These are phyloP conservation scores for Anisognathus igniventris DNA, from an alignment of 2,797 vertebrate species.

Conservation along the genomic window DNA sequence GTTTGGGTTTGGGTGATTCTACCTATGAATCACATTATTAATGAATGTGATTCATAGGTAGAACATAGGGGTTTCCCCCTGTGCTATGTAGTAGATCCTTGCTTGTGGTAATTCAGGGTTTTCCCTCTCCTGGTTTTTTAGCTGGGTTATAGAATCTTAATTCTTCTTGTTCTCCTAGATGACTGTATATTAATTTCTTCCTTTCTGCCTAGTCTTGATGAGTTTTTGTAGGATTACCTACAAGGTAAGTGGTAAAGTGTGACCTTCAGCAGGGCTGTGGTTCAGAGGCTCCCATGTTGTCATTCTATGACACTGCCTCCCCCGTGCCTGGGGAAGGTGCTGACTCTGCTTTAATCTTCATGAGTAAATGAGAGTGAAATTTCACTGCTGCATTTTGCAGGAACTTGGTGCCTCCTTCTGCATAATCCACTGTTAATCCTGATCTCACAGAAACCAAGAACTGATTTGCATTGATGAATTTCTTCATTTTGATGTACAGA, in stretches of 20 bases:
- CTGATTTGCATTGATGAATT: conserved; percentile 19
- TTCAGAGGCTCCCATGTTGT: conserved; percentile 11
- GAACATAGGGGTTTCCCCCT: conserved; percentile 28
- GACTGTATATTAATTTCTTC: neutral
- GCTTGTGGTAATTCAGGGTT: conserved; percentile 9
- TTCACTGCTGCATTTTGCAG: neutral
- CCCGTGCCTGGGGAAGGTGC: neutral
- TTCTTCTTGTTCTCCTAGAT: conserved; percentile 10
- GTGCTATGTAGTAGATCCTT: neutral
- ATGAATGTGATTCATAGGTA: conserved; percentile 23
- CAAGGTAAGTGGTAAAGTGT: neutral
- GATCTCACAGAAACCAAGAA: conserved; percentile 22
- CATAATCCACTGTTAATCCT: conserved; percentile 24
- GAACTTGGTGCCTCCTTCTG: neutral
- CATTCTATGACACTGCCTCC: conserved; percentile 26
- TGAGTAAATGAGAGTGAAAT: conserved; percentile 39
- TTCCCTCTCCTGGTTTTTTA: conserved; percentile 16
- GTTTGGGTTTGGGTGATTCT: conserved; percentile 24
- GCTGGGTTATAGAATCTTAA: neutral
- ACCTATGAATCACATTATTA: conserved; percentile 50
- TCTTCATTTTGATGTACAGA: neutral
- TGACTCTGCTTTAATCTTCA: conserved; percentile 12
- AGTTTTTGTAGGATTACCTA: conserved; percentile 15
- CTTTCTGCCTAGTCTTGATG: neutral
- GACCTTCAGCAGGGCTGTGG: neutral